A percentile compares a stretch with the other conserved stretches of the same genome.
Conservation (phyloP, 2,888 invertebrate genomes). For the Drosophila rubida region DNA sequence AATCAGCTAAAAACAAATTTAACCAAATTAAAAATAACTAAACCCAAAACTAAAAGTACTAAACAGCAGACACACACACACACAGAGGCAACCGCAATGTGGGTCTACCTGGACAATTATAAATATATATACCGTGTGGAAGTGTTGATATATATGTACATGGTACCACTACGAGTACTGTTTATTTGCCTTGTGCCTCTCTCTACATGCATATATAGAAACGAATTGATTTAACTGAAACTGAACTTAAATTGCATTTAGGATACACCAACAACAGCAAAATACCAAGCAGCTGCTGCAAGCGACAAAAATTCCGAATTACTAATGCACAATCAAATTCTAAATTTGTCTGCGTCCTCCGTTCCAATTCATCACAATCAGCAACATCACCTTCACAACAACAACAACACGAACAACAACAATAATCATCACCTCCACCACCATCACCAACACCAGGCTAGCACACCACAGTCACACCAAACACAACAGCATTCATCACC, state of each 20-base stretch:
- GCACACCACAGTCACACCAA: slow-evolving; percentile 77
- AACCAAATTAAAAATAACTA: slow-evolving; percentile 23
- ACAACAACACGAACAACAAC: slow-evolving; percentile 69
- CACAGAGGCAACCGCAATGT: slow-evolving; percentile 6
- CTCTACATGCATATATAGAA: not conserved
- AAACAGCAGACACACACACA: slow-evolving; percentile 13
- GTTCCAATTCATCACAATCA: slow-evolving; percentile 67
- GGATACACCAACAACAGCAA: slow-evolving; percentile 81
- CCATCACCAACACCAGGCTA: slow-evolving; percentile 63
- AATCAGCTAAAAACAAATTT: slow-evolving; percentile 23
- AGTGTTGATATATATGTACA: slow-evolving; percentile 11
- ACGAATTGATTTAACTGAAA: not conserved
- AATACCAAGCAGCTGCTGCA: slow-evolving; percentile 72
- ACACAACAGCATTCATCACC: slow-evolving; percentile 79
- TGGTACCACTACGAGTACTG: slow-evolving; percentile 8
- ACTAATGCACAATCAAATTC: slow-evolving; percentile 82
- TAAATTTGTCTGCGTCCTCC: slow-evolving; percentile 77
- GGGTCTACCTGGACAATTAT: slow-evolving; percentile 24
- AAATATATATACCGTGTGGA: slow-evolving; percentile 7
- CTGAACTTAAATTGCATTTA: slow-evolving; percentile 60
- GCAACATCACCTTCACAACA: slow-evolving; percentile 49
- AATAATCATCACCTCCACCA: slow-evolving; percentile 56
- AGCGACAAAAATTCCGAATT: slow-evolving; percentile 76
- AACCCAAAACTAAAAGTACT: slow-evolving; percentile 23
- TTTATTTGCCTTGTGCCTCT: not conserved